phyloP scores from a whole-genome alignment of 2,888 invertebrate genomes.

The Chrysina gloriosa region DNA sequence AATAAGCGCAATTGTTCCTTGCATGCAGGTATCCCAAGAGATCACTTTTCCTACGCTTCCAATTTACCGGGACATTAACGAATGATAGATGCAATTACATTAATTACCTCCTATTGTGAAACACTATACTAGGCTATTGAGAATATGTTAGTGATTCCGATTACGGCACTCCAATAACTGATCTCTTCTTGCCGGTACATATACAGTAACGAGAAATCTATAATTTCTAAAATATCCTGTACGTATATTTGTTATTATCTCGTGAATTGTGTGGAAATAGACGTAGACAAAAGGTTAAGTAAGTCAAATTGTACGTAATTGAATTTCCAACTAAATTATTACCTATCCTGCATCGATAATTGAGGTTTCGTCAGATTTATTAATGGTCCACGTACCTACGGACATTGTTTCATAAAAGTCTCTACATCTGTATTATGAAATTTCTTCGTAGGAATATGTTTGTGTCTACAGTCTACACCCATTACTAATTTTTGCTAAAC shows the following conservation, averaged over 20 bases:
- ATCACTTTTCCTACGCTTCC: no score
- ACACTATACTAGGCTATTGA: background rate
- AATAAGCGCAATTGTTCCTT: no score
- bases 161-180: background rate
- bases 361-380: slow-evolving; percentile 11
- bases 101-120: slow-evolving; percentile 13
- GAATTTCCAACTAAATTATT: slow-evolving; percentile 17
- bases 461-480: slow-evolving; percentile 7
- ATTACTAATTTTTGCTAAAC: background rate
- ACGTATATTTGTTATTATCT: background rate
- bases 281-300: slow-evolving; percentile 3
- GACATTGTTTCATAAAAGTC: background rate
- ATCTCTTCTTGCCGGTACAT: background rate
- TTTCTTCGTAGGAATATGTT: slow-evolving; percentile 9
- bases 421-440: slow-evolving; percentile 10
- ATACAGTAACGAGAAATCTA: background rate
- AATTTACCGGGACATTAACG: background rate
- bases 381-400: slow-evolving; percentile 8
- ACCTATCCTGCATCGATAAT: background rate
- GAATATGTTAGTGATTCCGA: slow-evolving; percentile 4
- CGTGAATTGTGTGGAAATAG: background rate
- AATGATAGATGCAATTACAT: slow-evolving; percentile 5
- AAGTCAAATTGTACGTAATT: slow-evolving; percentile 18
- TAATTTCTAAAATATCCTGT: background rate
- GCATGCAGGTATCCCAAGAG: no score